Base-by-base conservation (phyloP, 1,140 invertebrate species). In the Solenopsis fugax region DNA sequence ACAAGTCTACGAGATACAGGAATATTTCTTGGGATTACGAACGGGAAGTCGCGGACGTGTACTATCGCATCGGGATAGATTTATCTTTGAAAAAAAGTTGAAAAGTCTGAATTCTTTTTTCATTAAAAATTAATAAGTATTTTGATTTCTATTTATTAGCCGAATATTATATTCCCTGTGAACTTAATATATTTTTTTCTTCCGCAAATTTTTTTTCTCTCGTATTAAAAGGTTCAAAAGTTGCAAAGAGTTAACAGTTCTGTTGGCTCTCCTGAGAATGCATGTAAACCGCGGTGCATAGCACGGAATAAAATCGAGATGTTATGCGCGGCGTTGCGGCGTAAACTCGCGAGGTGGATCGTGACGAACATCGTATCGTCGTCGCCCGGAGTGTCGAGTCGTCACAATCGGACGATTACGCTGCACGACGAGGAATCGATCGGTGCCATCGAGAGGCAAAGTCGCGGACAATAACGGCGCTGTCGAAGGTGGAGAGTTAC, bases 401-500 rank as follows among this genome's bases (percentile, higher is more conserved):
- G 45, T 71, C 77, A 81, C 77, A 81, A 81, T 81, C 64, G 64
- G 16, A 69, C 77, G 62, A 71, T 81, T 81, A 71, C 65, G 21
- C 21, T 81, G 48, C 64, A 48, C 52, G 77, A 54, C 69, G 75
- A 86, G 50, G 65, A 86, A 78, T 81, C 75, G 65, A 81, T 86
- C 65, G 76, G 64, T 77, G 65, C 52, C 76, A 77, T 86, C 84
- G 76, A 78, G 64, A 80, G 60, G 84, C 77, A 54, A 86, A 86
- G 73, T 86, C 60, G 56, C 77, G 77, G 62, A 69, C 62, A 84
- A 80, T 84, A 71, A 78, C 77, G 75, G 77, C 85, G 85, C 75
- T 80, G 77, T 81, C 85, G 48, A 78, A 86, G 77, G 85, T 80
- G 50, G 64, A 81, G 80, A 87, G 58, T 82, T 78, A 87, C 67